These are phyloP conservation scores for Eupelmus urozonus DNA, from an alignment of 2,888 invertebrate species.

Conservation along the genomic window DNA sequence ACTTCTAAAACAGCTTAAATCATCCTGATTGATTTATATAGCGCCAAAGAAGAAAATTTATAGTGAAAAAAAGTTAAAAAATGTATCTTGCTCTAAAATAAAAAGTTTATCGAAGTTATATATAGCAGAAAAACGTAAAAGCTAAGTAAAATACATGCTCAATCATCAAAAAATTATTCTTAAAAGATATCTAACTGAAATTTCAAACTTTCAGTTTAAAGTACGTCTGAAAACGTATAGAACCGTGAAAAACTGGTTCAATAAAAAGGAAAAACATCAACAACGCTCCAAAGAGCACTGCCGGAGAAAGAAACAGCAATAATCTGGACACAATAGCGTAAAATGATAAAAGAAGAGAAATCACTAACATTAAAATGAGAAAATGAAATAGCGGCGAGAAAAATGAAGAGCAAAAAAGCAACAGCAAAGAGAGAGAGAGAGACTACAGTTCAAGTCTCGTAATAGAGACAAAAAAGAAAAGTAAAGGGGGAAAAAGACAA, in stretches of 20 bases:
- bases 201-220: no score
- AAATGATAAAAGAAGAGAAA: conserved; percentile 25
- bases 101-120: neutral
- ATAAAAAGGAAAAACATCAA: no score
- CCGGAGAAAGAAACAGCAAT: conserved; percentile 4
- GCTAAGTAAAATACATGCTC: no score
- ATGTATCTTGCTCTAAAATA: neutral
- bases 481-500: neutral
- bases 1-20: conserved; percentile 10
- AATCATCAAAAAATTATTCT: no score
- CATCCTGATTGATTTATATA: conserved; percentile 8
- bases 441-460: neutral
- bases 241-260: no score
- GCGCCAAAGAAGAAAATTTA: neutral
- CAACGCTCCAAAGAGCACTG: no score
- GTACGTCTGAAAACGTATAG: no score
- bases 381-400: neutral
- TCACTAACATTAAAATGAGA: conserved; percentile 28
- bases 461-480: conserved; percentile 7
- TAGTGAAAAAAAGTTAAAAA: neutral
- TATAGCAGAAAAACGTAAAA: no score
- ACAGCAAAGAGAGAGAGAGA: neutral
- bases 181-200: no score
- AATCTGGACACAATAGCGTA: conserved; percentile 18
- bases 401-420: neutral